A percentile compares a stretch with the other conserved stretches of the same genome.
These are phyloP conservation scores for Lepidocolaptes lacrymiger DNA, from an alignment of 2,797 vertebrate genomes.

Conservation along the genomic window DNA sequence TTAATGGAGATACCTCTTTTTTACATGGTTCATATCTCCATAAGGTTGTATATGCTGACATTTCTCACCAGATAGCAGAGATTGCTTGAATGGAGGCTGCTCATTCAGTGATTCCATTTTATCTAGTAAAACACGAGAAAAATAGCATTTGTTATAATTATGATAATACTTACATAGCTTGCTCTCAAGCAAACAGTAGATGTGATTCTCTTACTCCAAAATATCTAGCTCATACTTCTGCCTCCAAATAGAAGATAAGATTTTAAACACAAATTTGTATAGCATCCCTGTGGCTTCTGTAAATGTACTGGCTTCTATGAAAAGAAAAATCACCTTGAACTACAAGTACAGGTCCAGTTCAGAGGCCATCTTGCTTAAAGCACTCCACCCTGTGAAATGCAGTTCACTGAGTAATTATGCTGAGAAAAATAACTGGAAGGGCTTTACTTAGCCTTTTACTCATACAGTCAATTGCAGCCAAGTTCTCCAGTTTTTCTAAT, in stretches of 20 bases:
- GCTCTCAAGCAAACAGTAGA: neutral
- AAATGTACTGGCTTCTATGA: neutral
- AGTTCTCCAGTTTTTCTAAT: conserved; percentile 54
- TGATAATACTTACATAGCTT: neutral
- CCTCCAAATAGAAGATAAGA: neutral
- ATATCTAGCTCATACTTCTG: neutral
- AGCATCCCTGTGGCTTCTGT: neutral
- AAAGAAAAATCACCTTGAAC: conserved; percentile 25
- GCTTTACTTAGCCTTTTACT: conserved; percentile 58
- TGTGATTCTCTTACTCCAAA: neutral
- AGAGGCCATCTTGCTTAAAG: conserved; percentile 15
- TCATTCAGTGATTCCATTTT: neutral
- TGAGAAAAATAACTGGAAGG: conserved; percentile 53
- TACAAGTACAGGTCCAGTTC: neutral
- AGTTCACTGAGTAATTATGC: conserved; percentile 1
- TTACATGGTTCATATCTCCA: accelerated
- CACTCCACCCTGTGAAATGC: conserved; percentile 6
- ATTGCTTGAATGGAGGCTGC: neutral
- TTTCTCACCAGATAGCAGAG: neutral
- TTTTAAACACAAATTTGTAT: neutral
- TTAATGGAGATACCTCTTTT: neutral
- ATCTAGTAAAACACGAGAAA: neutral
- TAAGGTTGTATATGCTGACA: neutral
- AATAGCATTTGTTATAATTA: neutral
- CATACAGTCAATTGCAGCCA: conserved; percentile 34